A percentile compares a stretch with the other conserved stretches of the same genome.
Evolutionary conservation across 2,888 invertebrate genomes (phyloP).

Genomic region (Anoncus sp.): DNA sequence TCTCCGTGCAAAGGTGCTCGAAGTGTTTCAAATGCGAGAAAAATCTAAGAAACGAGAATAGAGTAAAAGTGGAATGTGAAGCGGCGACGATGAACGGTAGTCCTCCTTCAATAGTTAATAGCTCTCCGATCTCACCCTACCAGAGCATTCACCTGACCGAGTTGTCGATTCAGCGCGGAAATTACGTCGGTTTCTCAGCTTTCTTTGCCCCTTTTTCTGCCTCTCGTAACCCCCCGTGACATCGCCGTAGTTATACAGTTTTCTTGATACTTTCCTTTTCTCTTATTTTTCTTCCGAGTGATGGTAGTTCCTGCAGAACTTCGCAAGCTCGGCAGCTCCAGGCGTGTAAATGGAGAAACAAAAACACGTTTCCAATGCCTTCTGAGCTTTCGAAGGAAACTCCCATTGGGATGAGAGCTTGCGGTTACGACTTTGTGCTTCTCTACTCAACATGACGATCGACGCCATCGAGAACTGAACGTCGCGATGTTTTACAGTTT

Average conservation of each 20-base stretch:
- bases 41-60: slow-evolving; percentile 3
- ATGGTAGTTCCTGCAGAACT: slow-evolving; percentile 2
- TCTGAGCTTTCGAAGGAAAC: slow-evolving; percentile 30
- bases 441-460: slow-evolving; percentile 6
- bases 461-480: slow-evolving; percentile 11
- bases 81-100: slow-evolving; percentile 16
- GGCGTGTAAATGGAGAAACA: slow-evolving; percentile 42
- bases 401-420: slow-evolving; percentile 11
- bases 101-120: slow-evolving; percentile 66
- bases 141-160: slow-evolving; percentile 64
- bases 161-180: slow-evolving; percentile 73
- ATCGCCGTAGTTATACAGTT: background rate
- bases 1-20: background rate
- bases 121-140: slow-evolving; percentile 67
- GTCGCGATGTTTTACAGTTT: slow-evolving; percentile 20
- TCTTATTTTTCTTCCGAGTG: too few species aligned
- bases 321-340: slow-evolving; percentile 11
- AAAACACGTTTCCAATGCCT: slow-evolving; percentile 41
- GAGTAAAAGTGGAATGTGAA: slow-evolving; percentile 18
- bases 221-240: slow-evolving; percentile 8
- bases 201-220: slow-evolving; percentile 16
- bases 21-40: slow-evolving; percentile 7
- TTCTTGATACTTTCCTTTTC: slow-evolving; percentile 2
- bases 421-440: slow-evolving; percentile 21
- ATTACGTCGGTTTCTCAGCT: slow-evolving; percentile 55